Base-by-base conservation (phyloP, 2,113 vertebrate genomes). In the Dryoscopus gambensis region DNA sequence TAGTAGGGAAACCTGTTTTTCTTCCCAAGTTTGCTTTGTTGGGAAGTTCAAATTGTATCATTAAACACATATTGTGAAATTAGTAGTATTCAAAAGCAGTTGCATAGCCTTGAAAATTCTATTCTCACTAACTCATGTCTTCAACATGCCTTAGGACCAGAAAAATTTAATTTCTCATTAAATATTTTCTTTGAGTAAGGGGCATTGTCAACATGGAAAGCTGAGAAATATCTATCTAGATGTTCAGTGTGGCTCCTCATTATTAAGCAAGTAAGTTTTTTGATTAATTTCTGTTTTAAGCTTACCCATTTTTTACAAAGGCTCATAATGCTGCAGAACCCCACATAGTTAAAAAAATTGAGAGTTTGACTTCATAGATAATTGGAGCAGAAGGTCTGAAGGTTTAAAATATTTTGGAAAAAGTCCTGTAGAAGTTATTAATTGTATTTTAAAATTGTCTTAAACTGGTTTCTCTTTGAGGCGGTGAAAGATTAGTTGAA, bases 261-360 rank as follows among this genome's bases (percentile, higher is more conserved):
- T 71, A 77, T 79, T 19, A 71, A 53, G 46, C 9, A n/a, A 3
- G 8, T 53, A 28, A n/a, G 22, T 27, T 0, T 55, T 68, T 44
- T 59, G 18, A 55, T 46, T 91, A 4, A 40, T 37, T 76, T 73
- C 39, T 77, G 22, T 8, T 68, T 60, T 50, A 73, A 60, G 9
- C 16, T 63, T 44, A 67, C 6, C 8, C 12, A 3, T 69, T 55
- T 87, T 33, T 52, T 82, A 24, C 7, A 74, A 60, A 22, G 1
- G 4, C 55, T 65, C n/a, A 24, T 33, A 77, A 77, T 30, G 65
- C 5, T 60, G 21, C 24, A 55, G 11, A 84, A 9, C 6, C 18
- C 9, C 28, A 60, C 2, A 60, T 5, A 76, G 7, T 31, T 62
- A 2, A 65, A 35, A 39, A 33, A 52, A 27, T 2, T 0, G 5